Conservation (phyloP, 1,140 invertebrate species). For the Papilio machaon region DNA sequence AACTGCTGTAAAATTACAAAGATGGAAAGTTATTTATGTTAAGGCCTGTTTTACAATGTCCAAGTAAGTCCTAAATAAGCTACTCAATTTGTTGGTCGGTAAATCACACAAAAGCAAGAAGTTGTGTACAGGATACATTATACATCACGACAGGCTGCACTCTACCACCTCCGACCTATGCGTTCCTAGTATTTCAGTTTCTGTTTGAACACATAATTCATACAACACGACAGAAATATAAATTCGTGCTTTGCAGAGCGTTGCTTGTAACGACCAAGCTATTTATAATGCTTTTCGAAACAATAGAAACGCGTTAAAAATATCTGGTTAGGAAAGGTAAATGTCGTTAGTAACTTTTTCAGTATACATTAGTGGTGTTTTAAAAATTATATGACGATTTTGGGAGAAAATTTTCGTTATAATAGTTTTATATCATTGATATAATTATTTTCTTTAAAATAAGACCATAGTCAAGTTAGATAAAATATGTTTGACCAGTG, state of each 20-base stretch:
- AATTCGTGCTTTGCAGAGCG: conserved; percentile 29
- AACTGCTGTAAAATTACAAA: no score
- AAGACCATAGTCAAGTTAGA: no score
- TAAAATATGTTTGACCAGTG: no score
- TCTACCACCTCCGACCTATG: conserved; percentile 4
- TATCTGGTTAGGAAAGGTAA: not conserved
- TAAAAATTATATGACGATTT: not conserved
- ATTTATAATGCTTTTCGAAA: conserved; percentile 14
- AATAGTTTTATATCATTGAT: not conserved
- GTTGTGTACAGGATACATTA: conserved; percentile 14
- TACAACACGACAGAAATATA: conserved; percentile 30
- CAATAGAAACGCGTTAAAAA: conserved; percentile 12
- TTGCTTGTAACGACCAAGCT: conserved; percentile 18
- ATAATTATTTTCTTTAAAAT: not conserved
- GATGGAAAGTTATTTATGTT: no score
- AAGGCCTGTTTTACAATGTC: no score
- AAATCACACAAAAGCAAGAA: conserved; percentile 17
- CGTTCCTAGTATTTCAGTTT: conserved; percentile 33
- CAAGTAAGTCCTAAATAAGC: not conserved
- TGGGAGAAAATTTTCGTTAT: not conserved
- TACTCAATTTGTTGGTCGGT: conserved; percentile 1
- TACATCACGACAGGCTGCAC: conserved; percentile 19
- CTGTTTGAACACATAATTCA: conserved; percentile 35
- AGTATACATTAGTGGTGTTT: not conserved
- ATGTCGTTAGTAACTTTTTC: not conserved